phyloP scores from a whole-genome alignment of 2,888 invertebrate genomes.

The Dinocampus coccinellae region DNA sequence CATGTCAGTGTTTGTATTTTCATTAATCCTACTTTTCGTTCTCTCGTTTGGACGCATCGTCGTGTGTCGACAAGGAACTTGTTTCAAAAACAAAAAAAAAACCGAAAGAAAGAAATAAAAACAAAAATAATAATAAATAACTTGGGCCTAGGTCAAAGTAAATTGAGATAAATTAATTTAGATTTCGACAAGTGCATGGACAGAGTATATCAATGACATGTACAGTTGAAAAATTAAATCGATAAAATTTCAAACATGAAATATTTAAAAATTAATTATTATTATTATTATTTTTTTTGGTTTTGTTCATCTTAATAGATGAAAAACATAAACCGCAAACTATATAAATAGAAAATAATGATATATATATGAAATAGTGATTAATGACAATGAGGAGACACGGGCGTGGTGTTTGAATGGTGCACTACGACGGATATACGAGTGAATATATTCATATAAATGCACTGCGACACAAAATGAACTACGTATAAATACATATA shows the following conservation, averaged over 20 bases:
- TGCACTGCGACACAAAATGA: conserved; percentile 10
- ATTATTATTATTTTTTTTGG: too few relatives aligned
- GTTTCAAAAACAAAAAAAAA: conserved; percentile 25
- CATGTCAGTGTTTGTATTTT: conserved; percentile 52
- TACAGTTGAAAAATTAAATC: conserved; percentile 15
- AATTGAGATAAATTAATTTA: conserved; percentile 27
- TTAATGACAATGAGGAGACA: conserved; percentile 50
- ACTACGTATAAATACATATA: neutral
- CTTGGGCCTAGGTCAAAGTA: neutral
- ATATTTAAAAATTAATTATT: too few relatives aligned
- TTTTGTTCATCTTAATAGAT: too few relatives aligned
- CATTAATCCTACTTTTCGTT: conserved; percentile 61
- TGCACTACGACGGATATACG: conserved; percentile 13
- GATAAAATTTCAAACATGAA: too few relatives aligned
- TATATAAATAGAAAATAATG: neutral
- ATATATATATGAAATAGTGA: conserved; percentile 38
- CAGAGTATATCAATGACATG: conserved; percentile 19
- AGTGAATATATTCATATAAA: conserved; percentile 28
- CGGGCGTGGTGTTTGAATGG: conserved; percentile 41
- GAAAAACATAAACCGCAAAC: conserved; percentile 36
- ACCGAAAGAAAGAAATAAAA: conserved; percentile 12
- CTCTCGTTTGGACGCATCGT: conserved; percentile 48
- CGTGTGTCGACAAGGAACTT: conserved; percentile 30
- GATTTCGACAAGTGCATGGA: conserved; percentile 10
- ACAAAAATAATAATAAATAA: conserved; percentile 6